These are phyloP conservation scores for Sylvilagus floridanus DNA, from an alignment of 2,797 vertebrate genomes.

Conservation along the genomic window DNA sequence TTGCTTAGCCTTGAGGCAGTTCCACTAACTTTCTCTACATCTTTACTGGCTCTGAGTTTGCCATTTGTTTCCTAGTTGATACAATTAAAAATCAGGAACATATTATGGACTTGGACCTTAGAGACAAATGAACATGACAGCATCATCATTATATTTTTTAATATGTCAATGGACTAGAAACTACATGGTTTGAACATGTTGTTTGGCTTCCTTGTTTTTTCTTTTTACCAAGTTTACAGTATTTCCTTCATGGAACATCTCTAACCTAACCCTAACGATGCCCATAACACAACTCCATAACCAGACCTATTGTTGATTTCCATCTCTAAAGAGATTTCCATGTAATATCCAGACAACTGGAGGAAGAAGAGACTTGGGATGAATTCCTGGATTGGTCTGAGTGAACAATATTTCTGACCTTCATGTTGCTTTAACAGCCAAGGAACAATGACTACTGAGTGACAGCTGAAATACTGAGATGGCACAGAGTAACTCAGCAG, in stretches of 20 bases:
- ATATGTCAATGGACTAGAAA: not conserved
- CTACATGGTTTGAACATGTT: not conserved
- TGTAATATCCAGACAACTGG: not conserved
- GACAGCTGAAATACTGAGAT: not conserved
- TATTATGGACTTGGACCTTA: not conserved
- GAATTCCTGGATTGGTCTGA: not conserved
- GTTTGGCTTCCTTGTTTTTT: too few species aligned
- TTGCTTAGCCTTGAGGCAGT: not conserved
- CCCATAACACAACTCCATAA: not conserved
- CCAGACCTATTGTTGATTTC: not conserved
- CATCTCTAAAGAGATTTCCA: not conserved
- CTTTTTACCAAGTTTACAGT: not conserved
- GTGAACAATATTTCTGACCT: not conserved
- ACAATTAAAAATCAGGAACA: not conserved
- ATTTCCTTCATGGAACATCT: not conserved
- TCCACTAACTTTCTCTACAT: not conserved
- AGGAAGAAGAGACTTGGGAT: accelerated
- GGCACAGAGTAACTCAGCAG: not conserved
- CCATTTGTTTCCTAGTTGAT: not conserved
- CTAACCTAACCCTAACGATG: not conserved
- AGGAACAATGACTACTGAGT: not conserved
- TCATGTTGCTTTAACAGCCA: not conserved
- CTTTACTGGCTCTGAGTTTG: not conserved
- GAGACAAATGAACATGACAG: not conserved
- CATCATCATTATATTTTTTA: not conserved